Conservation (phyloP, 2,888 invertebrate species). For the Trilocha varians region DNA sequence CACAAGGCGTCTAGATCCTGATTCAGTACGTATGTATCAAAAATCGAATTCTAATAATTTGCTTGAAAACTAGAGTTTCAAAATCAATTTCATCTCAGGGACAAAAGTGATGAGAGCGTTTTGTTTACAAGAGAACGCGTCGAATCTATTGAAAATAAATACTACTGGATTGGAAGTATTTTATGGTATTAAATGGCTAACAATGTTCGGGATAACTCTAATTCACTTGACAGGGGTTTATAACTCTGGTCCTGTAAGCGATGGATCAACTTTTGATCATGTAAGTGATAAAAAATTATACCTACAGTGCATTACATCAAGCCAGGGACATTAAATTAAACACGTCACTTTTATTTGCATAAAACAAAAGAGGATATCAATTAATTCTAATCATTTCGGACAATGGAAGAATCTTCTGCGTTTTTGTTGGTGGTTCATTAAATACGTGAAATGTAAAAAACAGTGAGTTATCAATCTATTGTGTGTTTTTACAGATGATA, state of each 20-base stretch:
- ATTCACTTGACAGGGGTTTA: slow-evolving; percentile 71
- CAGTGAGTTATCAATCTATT: too few species aligned
- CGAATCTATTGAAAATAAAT: slow-evolving; percentile 37
- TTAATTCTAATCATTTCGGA: too few species aligned
- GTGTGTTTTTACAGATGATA: slow-evolving; percentile 34
- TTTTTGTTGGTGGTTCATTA: too few species aligned
- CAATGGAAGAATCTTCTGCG: too few species aligned
- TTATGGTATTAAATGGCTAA: slow-evolving; percentile 73
- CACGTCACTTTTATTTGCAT: too few species aligned
- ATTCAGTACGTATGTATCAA: neutral
- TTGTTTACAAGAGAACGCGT: slow-evolving; percentile 48
- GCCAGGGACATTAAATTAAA: too few species aligned
- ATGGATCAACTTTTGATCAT: slow-evolving; percentile 68
- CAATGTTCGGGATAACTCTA: slow-evolving; percentile 70
- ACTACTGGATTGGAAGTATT: slow-evolving; percentile 57
- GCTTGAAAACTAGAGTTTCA: neutral
- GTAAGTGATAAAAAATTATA: too few species aligned
- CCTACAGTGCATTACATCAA: too few species aligned
- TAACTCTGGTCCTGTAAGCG: slow-evolving; percentile 68
- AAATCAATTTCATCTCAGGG: slow-evolving; percentile 23
- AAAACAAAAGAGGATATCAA: too few species aligned
- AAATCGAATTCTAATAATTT: neutral
- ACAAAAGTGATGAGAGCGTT: slow-evolving; percentile 35
- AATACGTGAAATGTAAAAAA: too few species aligned
- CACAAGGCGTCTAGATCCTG: neutral